Evolutionary conservation across 92 coral and sea anemone species (phyloP), one percentile per base, ranked within the genome.

Genomic region (Micromussa lordhowensis): DNA sequence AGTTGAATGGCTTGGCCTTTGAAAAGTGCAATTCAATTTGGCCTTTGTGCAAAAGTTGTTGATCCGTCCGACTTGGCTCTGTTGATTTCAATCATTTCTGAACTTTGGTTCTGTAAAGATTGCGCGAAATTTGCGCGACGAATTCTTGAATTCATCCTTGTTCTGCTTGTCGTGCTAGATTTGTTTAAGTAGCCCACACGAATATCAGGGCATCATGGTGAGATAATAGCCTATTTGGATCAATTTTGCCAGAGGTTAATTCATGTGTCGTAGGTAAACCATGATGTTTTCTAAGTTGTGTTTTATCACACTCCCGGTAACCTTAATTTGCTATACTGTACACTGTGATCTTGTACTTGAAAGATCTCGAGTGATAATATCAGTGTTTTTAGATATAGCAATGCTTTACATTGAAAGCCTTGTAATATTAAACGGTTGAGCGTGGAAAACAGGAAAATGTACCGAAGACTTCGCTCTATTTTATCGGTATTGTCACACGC

Each of bases 31-130:
- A 74, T 54, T 84, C 80, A 74, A 74, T 73, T 73, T 35, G 18
- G 87, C 80, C 75, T 84, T 84, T 84, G 81, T 84, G n/a, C 40
- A 73, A 59, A 74, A 35, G 77, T 22, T 54, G 71, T 73, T 36
- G 72, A 51, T 73, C 71, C 79, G 24, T 22, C 26, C 34, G 49
- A 48, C 9, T 21, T 53, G 30, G 75, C n/a, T 82, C 44, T 30
- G n/a, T 28, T 83, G 30, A 34, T 51, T 70, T 70, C 49, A 35
- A 21, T 72, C 77, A 35, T 72, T 69, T 69, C 21, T 49, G 14
- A 31, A 4, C 31, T 69, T 82, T 38, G 59, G 44, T 82, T 71
- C n/a, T n/a, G 15, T 53, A 4, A 53, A 71, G 55, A 51, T 13
- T 28, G 26, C 16, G 48, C 24, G 30, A 72, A 72, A 22, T 34